Conservation (phyloP, 2,797 vertebrate genomes). For the Margarornis squamiger region DNA sequence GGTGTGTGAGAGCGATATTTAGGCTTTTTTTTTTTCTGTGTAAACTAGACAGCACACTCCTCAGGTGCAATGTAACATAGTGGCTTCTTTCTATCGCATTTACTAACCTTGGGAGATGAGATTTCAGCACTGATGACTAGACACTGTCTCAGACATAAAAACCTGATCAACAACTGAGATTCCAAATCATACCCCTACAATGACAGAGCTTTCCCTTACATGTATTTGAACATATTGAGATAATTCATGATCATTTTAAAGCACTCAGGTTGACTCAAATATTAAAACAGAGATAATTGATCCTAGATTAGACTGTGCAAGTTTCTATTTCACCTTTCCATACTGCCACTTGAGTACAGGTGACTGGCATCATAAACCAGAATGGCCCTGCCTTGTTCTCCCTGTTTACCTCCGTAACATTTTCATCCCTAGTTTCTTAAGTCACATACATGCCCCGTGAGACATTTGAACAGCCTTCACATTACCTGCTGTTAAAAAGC, state of each 20-base stretch:
- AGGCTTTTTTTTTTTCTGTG: not conserved
- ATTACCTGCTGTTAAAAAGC: not conserved
- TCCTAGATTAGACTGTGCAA: not conserved
- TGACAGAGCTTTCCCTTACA: not conserved
- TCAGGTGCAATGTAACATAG: not conserved
- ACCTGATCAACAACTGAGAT: not conserved
- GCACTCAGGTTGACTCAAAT: not conserved
- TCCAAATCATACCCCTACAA: not conserved
- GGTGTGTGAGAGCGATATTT: not conserved
- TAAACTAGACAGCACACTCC: not conserved
- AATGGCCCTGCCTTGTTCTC: not conserved
- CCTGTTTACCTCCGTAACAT: not conserved
- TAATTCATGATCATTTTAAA: not conserved
- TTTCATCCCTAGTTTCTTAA: not conserved
- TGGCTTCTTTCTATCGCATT: accelerated
- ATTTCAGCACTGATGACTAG: not conserved
- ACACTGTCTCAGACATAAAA: not conserved
- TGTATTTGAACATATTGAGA: not conserved
- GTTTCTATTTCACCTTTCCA: not conserved
- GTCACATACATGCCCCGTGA: not conserved
- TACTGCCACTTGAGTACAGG: not conserved
- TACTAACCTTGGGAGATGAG: not conserved
- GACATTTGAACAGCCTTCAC: not conserved
- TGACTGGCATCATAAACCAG: not conserved
- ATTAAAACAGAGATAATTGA: not conserved